Conservation (phyloP, 2,113 vertebrate species). For the Coturnix japonica region DNA sequence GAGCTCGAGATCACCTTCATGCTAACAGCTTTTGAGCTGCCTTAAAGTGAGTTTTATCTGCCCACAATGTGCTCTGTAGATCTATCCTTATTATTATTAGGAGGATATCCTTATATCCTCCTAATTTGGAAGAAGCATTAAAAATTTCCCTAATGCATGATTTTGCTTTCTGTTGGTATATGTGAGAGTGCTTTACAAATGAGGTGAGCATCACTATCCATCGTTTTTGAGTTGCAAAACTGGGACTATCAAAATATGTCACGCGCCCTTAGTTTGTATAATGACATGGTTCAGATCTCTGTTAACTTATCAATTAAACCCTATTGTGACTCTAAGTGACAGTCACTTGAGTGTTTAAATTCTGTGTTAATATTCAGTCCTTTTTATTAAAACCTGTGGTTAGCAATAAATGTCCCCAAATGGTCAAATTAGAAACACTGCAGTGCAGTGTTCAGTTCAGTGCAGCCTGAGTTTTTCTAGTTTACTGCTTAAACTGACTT, state of each 20-base stretch:
- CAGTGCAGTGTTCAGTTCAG: not conserved
- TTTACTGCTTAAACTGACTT: not conserved
- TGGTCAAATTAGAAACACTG: not conserved
- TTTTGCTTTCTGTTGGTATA: not conserved
- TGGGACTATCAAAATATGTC: not conserved
- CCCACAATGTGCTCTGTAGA: constrained; percentile 5
- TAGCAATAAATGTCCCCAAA: not conserved
- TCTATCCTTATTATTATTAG: not conserved
- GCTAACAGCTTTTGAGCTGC: constrained; percentile 11
- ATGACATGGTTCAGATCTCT: not conserved
- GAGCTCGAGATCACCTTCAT: not conserved
- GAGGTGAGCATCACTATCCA: not conserved
- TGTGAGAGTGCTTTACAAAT: not conserved
- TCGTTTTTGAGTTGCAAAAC: not conserved
- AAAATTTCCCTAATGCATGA: not conserved
- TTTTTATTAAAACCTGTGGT: not conserved
- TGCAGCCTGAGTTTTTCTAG: not conserved
- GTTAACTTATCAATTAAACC: not conserved
- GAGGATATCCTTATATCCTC: too few relatives aligned
- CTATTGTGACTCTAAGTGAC: not conserved
- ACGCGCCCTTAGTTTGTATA: not conserved
- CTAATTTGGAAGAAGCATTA: constrained; percentile 2
- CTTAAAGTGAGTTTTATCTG: constrained; percentile 33
- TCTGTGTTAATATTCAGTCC: not conserved
- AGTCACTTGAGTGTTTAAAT: not conserved